Evolutionary conservation across 2,888 invertebrate genomes (phyloP).

Genomic region (Perithous albicinctus): DNA sequence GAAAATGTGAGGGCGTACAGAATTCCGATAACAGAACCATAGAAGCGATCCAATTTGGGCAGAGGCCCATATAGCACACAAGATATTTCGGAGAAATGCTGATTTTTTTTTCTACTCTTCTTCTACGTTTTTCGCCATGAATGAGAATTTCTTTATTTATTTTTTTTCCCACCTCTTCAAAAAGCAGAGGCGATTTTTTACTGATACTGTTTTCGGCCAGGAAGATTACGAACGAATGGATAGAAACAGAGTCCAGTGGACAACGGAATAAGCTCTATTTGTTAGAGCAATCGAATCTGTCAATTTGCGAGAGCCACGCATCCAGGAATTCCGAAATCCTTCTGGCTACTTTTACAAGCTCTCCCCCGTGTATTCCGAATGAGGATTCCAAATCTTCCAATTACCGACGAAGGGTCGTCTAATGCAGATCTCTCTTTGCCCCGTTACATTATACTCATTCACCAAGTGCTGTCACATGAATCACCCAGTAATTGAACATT

Average conservation of each 20-base stretch:
- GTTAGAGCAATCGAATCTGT: conserved; percentile 43
- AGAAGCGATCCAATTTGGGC: conserved; percentile 54
- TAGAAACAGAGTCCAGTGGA: conserved; percentile 12
- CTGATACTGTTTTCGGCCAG: conserved; percentile 12
- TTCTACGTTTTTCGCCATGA: not conserved
- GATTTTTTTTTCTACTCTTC: conserved; percentile 54
- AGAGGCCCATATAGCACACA: conserved; percentile 18
- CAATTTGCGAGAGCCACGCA: conserved; percentile 48
- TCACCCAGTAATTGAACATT: not conserved
- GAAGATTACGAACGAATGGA: conserved; percentile 17
- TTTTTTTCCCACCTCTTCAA: not conserved
- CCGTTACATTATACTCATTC: not conserved
- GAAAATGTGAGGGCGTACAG: conserved; percentile 12
- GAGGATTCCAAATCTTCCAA: conserved; percentile 27
- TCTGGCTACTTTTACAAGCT: not conserved
- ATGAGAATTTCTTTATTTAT: conserved; percentile 5
- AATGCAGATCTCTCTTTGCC: not conserved
- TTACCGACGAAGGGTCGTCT: conserved; percentile 1
- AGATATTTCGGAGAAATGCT: conserved; percentile 44
- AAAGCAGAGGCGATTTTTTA: conserved; percentile 50
- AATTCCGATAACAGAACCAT: conserved; percentile 54
- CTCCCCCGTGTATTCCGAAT: not conserved
- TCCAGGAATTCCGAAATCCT: conserved; percentile 22
- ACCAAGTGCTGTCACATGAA: not conserved
- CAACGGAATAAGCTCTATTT: conserved; percentile 12